Conservation (phyloP, 1,140 invertebrate genomes). For the Megalopta genalis region DNA sequence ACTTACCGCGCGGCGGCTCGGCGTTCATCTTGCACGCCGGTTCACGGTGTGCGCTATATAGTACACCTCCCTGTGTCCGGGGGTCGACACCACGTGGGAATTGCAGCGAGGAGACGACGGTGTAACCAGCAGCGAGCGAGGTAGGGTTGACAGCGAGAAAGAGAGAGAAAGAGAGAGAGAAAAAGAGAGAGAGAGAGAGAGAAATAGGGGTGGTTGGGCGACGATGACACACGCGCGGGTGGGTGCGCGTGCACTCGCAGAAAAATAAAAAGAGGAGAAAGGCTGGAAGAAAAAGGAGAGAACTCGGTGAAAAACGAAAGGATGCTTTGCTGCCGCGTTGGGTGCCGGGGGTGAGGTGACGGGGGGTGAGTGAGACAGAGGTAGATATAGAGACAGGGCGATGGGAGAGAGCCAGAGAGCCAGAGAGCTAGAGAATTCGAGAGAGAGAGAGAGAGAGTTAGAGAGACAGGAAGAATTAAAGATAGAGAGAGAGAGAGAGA, state of each 20-base stretch:
- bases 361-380: too few species aligned
- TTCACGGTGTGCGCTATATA: neutral
- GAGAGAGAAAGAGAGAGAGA: too few species aligned
- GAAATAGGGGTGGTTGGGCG: neutral
- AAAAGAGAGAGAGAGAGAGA: too few species aligned
- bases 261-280: too few species aligned
- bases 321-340: constrained; percentile 21
- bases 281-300: neutral
- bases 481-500: too few species aligned
- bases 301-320: constrained; percentile 21
- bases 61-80: neutral
- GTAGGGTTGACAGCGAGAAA: too few species aligned
- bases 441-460: too few species aligned
- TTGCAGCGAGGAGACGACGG: neutral
- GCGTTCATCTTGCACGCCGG: neutral
- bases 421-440: too few species aligned
- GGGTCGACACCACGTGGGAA: constrained; percentile 30
- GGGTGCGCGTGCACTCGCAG: neutral
- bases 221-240: neutral
- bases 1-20: neutral
- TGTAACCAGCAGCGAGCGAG: too few species aligned
- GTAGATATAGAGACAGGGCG: too few species aligned
- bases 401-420: too few species aligned
- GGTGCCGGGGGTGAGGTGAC: neutral
- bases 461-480: too few species aligned